Base-by-base conservation (phyloP, 2,888 invertebrate species). In the Ormyrus nitidulus region DNA sequence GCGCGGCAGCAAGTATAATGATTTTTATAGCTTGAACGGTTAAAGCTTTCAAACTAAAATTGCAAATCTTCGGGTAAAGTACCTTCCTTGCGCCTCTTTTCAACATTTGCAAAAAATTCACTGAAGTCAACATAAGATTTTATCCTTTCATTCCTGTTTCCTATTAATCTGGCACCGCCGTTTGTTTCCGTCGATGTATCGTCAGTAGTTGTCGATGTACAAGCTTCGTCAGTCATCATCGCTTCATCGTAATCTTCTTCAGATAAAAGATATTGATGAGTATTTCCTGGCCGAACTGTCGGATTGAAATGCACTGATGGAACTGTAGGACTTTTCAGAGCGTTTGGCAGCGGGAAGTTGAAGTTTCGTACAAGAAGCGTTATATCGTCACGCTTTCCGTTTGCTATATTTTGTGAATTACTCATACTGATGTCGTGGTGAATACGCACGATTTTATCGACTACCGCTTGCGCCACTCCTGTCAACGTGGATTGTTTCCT, bases 311-410 rank as follows among this genome's bases (percentile, higher is more conserved):
- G 90, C 0, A 94, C 93, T 0, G 92, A 91, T 3, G 90, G 90
- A 9, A 91, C 90, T 1, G 91, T 92, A n/a, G 93, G 92, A 0
- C 92, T 91, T 51, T 92, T 92, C 0, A 92, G 90, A 0, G 93
- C 93, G 83, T 94, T 93, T 0, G 95, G 94, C 34, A 96, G 91
- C 0, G 95, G 93, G 86, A 94, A 96, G 87, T 96, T 96, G 86
- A 98, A 97, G 89, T 97, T 97, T 62, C 97, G 92, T 74, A 98
- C 94, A 0, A 98, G 89, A 34, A 98, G 91, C 0, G 97, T 96
- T 87, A 97, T 96, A 86, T 97, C 97, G 13, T 96, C 96, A 54
- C 96, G 93, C 61, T 94, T 94, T 85, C 93, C 92, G 0, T 92
- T 92, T 0, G 91, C 89, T 80, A 83, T 92, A 61, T 92, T 87